phyloP scores from a whole-genome alignment of 2,888 invertebrate genomes.

The Poecilus cupreus region DNA sequence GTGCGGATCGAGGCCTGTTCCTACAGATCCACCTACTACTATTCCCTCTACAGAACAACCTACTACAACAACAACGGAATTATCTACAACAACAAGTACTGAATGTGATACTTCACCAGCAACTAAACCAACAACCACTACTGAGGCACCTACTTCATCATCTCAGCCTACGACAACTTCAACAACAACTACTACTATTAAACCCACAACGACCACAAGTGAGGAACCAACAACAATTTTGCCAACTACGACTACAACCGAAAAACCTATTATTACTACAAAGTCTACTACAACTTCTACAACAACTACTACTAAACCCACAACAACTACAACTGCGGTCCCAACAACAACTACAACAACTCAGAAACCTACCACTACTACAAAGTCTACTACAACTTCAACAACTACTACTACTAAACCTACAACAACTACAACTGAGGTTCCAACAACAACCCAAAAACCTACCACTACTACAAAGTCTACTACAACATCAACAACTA shows the following conservation, averaged over 20 bases:
- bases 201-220: conserved; percentile 1
- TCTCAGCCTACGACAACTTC: conserved; percentile 4
- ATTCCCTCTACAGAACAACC: neutral
- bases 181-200: conserved; percentile 8
- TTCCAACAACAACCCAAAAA: neutral
- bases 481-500: neutral
- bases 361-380: neutral
- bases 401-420: neutral
- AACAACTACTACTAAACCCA: neutral
- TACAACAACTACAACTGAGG: neutral
- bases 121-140: neutral
- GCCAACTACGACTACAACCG: neutral
- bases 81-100: neutral
- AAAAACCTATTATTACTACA: neutral
- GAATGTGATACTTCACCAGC: too few relatives aligned
- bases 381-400: neutral
- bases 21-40: neutral
- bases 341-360: conserved; percentile 24
- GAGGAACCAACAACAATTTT: neutral
- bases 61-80: neutral
- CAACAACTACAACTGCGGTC: conserved; percentile 22
- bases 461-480: conserved; percentile 14
- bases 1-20: neutral
- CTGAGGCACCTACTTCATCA: conserved; percentile 9
- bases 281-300: neutral